Percentiles rank a stretch among this genome's conserved stretches.
These are phyloP conservation scores for Channa striata DNA, from an alignment of 2,797 vertebrate genomes.

Conservation along the genomic window DNA sequence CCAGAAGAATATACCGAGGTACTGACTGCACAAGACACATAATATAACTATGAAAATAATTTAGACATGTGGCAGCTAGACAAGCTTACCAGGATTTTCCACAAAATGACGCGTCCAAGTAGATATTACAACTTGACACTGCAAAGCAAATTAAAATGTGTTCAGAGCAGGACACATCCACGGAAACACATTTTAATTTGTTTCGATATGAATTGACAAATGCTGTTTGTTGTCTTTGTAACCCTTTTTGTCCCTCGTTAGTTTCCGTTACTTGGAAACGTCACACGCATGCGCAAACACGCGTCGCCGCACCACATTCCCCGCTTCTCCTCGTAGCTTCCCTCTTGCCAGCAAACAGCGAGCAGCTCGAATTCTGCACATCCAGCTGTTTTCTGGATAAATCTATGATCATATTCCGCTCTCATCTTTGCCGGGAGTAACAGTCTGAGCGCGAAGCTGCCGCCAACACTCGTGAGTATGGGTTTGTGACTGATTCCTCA, in stretches of 20 bases:
- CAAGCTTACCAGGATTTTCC: too few species aligned
- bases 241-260: conserved; percentile 45
- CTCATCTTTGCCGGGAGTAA: neutral
- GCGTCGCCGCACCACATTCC: conserved; percentile 77
- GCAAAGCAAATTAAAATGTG: too few species aligned
- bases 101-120: too few species aligned
- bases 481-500: conserved; percentile 28
- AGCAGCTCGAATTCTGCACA: neutral
- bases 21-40: too few species aligned
- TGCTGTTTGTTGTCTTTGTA: neutral
- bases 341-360: conserved; percentile 2
- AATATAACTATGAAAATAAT: too few species aligned
- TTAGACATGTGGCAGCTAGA: too few species aligned
- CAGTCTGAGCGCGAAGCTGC: conserved; percentile 15
- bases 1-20: neutral
- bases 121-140: too few species aligned
- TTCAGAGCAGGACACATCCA: too few species aligned
- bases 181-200: too few species aligned
- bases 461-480: conserved; percentile 68
- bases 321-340: conserved; percentile 70
- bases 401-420: conserved; percentile 8
- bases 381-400: conserved; percentile 3
- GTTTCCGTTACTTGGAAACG: conserved; percentile 38
- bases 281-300: conserved; percentile 73
- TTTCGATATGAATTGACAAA: neutral